Percentiles rank a stretch among this genome's conserved stretches.
Evolutionary conservation across 2,113 vertebrate species (phyloP).

Genomic region (Brachyhypopomus occidentalis): DNA sequence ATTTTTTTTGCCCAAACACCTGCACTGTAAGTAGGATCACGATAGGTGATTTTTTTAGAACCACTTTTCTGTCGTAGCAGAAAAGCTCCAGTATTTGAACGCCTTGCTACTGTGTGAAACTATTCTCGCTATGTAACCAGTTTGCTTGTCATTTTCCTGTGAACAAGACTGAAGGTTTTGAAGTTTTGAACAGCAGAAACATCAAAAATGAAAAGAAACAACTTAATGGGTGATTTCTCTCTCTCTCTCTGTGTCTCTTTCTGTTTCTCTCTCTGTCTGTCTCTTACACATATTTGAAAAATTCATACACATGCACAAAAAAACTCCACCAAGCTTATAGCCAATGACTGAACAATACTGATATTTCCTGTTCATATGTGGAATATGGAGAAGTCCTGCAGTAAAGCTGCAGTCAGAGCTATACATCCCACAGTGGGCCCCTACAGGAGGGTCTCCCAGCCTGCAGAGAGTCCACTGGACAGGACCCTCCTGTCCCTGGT

Average conservation of each 20-base stretch:
- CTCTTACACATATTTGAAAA: neutral
- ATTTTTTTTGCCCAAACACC: neutral
- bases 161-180: too few species aligned
- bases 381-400: neutral
- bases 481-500: neutral
- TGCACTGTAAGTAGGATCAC: neutral
- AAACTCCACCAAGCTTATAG: too few species aligned
- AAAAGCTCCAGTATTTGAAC: too few species aligned
- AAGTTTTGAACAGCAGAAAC: too few species aligned
- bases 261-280: neutral
- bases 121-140: too few species aligned
- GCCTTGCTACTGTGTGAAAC: too few species aligned
- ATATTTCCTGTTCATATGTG: neutral
- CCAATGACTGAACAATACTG: too few species aligned
- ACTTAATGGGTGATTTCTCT: neutral
- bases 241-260: neutral
- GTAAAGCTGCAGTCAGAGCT: neutral
- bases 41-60: neutral
- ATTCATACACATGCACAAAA: too few species aligned
- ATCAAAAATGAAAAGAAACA: too few species aligned
- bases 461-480: neutral
- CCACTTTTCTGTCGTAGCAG: neutral
- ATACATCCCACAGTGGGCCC: constrained; percentile 19
- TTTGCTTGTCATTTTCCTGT: too few species aligned
- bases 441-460: constrained; percentile 33